Conservation (phyloP, 2,797 vertebrate species). For the Acrossocheilus wenchowensis region DNA sequence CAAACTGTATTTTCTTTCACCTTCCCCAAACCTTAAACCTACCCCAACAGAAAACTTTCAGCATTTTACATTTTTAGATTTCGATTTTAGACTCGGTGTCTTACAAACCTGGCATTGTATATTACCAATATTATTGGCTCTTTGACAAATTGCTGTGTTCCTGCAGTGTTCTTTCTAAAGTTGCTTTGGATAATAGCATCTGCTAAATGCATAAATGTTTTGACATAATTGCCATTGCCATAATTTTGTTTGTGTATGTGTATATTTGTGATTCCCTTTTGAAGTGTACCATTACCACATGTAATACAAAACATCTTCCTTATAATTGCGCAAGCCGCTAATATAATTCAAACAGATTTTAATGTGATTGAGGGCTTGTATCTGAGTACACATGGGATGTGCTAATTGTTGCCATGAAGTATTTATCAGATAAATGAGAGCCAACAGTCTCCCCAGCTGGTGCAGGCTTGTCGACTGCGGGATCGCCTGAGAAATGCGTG, state of each 20-base stretch:
- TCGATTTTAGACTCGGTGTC: neutral
- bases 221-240: neutral
- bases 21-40: too few species aligned
- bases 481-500: slow-evolving; percentile 20
- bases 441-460: slow-evolving; percentile 44
- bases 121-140: neutral
- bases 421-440: slow-evolving; percentile 54
- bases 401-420: slow-evolving; percentile 56
- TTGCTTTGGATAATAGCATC: neutral
- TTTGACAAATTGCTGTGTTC: neutral
- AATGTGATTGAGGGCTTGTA: slow-evolving; percentile 59
- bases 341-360: slow-evolving; percentile 51
- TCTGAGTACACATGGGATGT: slow-evolving; percentile 50
- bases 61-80: neutral
- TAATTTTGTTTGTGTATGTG: neutral
- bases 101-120: neutral
- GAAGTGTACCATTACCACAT: slow-evolving; percentile 28
- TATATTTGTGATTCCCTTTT: neutral
- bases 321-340: slow-evolving; percentile 41
- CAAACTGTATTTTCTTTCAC: neutral
- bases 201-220: neutral
- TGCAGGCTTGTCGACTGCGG: slow-evolving; percentile 32
- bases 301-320: slow-evolving; percentile 35
- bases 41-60: neutral
- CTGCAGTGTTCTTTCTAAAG: neutral